Evolutionary conservation across 2,113 vertebrate species (phyloP).

Genomic region (Antigone vipio): DNA sequence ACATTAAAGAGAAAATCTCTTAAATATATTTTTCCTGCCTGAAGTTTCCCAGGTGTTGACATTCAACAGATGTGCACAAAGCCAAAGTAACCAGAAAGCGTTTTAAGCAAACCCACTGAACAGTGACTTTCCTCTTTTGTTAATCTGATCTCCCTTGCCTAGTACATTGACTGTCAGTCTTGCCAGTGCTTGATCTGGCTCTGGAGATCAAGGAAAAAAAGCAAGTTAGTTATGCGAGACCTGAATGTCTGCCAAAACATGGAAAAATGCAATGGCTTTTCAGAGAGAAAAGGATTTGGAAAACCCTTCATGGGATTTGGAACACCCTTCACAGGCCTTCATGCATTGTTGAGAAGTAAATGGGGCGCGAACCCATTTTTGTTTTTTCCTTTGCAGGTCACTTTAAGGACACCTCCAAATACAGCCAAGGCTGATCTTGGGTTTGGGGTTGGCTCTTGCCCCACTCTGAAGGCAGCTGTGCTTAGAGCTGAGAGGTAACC

Average conservation of each 20-base stretch:
- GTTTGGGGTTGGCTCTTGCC: neutral
- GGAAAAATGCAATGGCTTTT: neutral
- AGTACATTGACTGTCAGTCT: neutral
- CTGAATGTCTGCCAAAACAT: neutral
- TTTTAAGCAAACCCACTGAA: neutral
- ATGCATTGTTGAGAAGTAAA: neutral
- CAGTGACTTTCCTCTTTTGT: neutral
- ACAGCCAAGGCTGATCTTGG: neutral
- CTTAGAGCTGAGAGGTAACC: neutral
- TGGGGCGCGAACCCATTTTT: neutral
- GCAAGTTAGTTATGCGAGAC: neutral
- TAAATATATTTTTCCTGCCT: neutral
- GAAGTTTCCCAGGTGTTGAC: neutral
- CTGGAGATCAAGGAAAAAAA: neutral
- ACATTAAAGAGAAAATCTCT: neutral
- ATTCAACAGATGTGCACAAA: neutral
- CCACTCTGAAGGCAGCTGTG: neutral
- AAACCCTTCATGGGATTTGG: neutral
- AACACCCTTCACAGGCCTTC: neutral
- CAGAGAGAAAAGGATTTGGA: neutral
- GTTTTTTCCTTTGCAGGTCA: neutral
- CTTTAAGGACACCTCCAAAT: slow-evolving; percentile 18
- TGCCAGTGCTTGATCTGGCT: neutral
- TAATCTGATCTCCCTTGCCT: neutral
- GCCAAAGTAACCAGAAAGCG: neutral